Evolutionary conservation across 2,113 vertebrate genomes (phyloP).

Genomic region (Dryoscopus gambensis): DNA sequence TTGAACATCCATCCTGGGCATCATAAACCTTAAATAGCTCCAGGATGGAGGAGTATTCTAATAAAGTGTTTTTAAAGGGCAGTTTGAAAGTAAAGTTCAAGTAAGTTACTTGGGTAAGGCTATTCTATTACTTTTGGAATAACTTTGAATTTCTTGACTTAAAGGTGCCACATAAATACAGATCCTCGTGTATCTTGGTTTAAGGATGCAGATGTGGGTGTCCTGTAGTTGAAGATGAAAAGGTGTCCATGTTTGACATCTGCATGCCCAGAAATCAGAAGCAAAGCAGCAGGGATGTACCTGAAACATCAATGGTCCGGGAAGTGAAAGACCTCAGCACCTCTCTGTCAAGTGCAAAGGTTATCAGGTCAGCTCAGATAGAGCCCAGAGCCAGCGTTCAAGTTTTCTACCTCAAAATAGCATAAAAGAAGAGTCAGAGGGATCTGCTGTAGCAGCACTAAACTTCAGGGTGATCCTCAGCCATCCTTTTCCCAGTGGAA

Average conservation of each 20-base stretch:
- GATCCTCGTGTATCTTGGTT: background rate
- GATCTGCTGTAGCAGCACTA: background rate
- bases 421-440: background rate
- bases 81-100: background rate
- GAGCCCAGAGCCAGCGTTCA: background rate
- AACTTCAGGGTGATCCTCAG: background rate
- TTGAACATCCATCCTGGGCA: background rate
- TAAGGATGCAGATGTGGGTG: background rate
- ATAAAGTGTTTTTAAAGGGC: background rate
- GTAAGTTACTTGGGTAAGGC: background rate
- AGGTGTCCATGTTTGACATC: background rate
- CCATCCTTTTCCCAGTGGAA: background rate
- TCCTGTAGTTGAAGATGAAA: background rate
- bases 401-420: background rate
- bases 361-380: background rate
- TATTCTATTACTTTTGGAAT: background rate
- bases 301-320: background rate
- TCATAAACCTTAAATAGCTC: background rate
- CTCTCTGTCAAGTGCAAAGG: background rate
- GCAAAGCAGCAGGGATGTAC: background rate
- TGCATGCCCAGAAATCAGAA: background rate
- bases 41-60: background rate
- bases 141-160: background rate
- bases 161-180: background rate
- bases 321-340: background rate